phyloP scores from a whole-genome alignment of 1,140 invertebrate genomes.

The Propsilocerus akamusi region DNA sequence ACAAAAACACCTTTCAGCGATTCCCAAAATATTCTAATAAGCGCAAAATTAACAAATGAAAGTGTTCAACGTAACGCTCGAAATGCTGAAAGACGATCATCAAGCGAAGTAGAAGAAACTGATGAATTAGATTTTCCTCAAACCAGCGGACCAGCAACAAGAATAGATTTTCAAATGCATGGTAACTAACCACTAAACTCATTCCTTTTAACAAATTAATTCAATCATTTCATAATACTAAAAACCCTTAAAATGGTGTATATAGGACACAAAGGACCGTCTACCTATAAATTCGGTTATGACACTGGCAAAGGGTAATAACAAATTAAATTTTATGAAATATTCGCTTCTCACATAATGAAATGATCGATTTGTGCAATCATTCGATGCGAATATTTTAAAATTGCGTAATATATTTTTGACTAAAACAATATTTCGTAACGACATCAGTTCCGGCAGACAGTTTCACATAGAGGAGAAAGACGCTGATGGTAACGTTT shows the following conservation, averaged over 20 bases:
- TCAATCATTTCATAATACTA: background rate
- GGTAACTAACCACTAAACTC: conserved; percentile 32
- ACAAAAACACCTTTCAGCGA: too few relatives aligned
- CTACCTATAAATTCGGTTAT: conserved; percentile 72
- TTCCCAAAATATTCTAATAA: too few relatives aligned
- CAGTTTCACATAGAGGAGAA: conserved; percentile 68
- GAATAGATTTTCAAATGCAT: conserved; percentile 12
- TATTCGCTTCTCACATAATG: background rate
- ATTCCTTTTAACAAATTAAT: conserved; percentile 20
- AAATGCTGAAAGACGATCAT: conserved; percentile 8
- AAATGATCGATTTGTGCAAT: conserved; percentile 4
- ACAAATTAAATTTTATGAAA: conserved; percentile 1
- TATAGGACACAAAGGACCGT: conserved; percentile 52
- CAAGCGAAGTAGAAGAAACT: conserved; percentile 20
- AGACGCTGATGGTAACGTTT: conserved; percentile 52
- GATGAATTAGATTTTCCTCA: conserved; percentile 8
- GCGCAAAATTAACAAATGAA: conserved; percentile 12
- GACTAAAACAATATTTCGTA: conserved; percentile 8
- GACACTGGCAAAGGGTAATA: conserved; percentile 70
- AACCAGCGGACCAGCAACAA: background rate
- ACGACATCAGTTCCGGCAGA: conserved; percentile 45
- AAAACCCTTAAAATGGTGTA: background rate
- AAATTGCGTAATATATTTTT: conserved; percentile 5
- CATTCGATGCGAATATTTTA: conserved; percentile 2
- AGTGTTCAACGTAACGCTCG: conserved; percentile 20